Percentiles rank a stretch among this genome's conserved stretches.
Conservation (phyloP, 2,113 vertebrate genomes). For the Condylura cristata region DNA sequence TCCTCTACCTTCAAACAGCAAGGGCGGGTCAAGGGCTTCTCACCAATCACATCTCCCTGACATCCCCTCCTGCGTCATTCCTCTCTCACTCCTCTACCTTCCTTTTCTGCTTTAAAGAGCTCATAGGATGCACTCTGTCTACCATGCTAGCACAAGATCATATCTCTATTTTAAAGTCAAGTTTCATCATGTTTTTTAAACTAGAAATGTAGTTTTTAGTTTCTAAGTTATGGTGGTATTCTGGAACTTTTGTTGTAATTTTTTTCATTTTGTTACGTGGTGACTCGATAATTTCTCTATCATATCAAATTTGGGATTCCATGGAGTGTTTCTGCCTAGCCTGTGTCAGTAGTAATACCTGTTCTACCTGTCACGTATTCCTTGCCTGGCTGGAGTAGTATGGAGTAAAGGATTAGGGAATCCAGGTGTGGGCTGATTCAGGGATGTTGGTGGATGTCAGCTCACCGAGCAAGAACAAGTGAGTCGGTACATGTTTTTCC, state of each 20-base stretch:
- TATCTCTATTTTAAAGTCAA: background rate
- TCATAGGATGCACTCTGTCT: background rate
- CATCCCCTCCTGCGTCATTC: background rate
- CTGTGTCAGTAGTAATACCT: background rate
- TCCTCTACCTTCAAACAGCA: background rate
- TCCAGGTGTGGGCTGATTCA: background rate
- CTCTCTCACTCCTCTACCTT: background rate
- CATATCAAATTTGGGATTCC: background rate
- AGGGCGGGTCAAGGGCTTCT: background rate
- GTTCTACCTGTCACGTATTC: rapidly evolving
- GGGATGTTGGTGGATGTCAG: rapidly evolving
- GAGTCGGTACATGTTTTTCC: background rate
- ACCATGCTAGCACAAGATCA: background rate
- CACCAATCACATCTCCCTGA: background rate
- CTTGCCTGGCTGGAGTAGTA: too few species aligned
- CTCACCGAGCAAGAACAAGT: background rate
- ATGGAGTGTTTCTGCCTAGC: background rate
- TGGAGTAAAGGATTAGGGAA: background rate
- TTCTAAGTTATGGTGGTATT: background rate
- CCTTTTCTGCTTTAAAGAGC: background rate
- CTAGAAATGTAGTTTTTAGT: background rate
- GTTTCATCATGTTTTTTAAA: background rate
- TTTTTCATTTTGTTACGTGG: background rate
- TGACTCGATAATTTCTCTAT: background rate
- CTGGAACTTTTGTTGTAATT: background rate